phyloP scores from a whole-genome alignment of 2,113 vertebrate species.

The Lagopus muta region DNA sequence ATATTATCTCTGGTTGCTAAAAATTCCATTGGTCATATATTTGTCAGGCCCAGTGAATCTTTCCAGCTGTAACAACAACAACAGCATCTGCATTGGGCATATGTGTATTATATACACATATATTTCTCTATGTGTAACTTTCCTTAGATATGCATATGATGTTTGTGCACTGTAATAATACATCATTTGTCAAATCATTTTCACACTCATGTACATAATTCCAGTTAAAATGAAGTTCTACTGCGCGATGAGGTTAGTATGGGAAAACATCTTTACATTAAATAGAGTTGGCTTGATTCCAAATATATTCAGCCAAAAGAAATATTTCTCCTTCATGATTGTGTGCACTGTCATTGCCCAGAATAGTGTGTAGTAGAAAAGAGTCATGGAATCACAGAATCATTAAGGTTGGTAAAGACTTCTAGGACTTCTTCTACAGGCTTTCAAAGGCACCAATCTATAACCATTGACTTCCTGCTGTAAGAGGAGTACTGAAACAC shows the following conservation, averaged over 20 bases:
- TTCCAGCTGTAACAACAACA: constrained; percentile 38
- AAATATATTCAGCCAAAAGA: not conserved
- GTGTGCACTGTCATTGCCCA: not conserved
- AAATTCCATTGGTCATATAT: constrained; percentile 9
- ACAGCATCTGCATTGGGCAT: not conserved
- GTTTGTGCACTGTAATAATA: not conserved
- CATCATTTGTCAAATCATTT: not conserved
- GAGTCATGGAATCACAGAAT: too few relatives aligned
- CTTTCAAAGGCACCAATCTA: not conserved
- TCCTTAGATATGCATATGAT: not conserved
- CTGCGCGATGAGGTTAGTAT: not conserved
- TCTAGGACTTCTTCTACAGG: not conserved
- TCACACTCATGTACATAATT: not conserved
- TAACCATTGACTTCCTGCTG: not conserved
- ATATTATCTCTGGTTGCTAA: constrained; percentile 17
- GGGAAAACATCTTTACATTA: not conserved
- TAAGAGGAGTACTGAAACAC: not conserved
- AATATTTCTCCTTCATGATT: not conserved
- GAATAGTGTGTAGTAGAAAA: not conserved
- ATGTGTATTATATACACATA: not conserved
- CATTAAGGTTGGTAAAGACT: too few relatives aligned
- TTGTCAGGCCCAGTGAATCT: not conserved
- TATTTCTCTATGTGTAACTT: not conserved
- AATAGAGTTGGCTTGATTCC: not conserved
- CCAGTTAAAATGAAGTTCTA: not conserved